Base-by-base conservation (phyloP, 1,140 invertebrate genomes). In the Drosophila mojavensis region DNA sequence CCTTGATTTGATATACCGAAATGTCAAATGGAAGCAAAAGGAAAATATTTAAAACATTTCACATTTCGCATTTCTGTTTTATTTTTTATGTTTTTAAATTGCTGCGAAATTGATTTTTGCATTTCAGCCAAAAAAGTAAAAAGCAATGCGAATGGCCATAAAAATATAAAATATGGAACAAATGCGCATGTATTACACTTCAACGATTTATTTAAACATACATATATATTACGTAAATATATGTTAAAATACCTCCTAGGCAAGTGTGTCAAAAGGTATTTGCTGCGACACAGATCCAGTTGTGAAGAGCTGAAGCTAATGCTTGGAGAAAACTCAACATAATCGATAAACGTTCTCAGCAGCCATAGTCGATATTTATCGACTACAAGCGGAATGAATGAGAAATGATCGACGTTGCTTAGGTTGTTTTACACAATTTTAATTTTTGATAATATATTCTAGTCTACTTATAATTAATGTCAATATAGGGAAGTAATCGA, bases 81-180 rank as follows among this genome's bases (percentile, higher is more conserved):
- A n/a, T 15, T 59, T 59, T 17, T 45, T 59, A 47, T 17, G 47
- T 43, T 43, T 51, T 70, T 70, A 45, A 75, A 75, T 70, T 70
- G 66, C 72, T 47, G 56, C 33, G 70, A 60, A 67, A 67, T 70
- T 75, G 72, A 75, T 75, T 75, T 75, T 70, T 39, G 28, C 67
- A 47, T 33, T 45, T 36, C 54, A 58, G 28, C 30, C 47, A 53
- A 50, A 51, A 68, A 24, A 24, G 3, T 2, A 24, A 24, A 24
- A 24, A 24, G 20, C 20, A 2, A 24, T 24, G 63, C 58, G 11
- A 58, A 36, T 41, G 28, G 51, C 26, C 56, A 67, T 60, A 50
- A 56, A 54, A 60, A 67, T 9, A 63, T 63, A 58, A 61, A 26
- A 33, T 53, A 55, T 55, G 30, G 30, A 47, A 48, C 15, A 30